Percentiles rank a stretch among this genome's conserved stretches.
phyloP scores from a whole-genome alignment of 2,797 vertebrate genomes.

The Dermochelys coriacea region DNA sequence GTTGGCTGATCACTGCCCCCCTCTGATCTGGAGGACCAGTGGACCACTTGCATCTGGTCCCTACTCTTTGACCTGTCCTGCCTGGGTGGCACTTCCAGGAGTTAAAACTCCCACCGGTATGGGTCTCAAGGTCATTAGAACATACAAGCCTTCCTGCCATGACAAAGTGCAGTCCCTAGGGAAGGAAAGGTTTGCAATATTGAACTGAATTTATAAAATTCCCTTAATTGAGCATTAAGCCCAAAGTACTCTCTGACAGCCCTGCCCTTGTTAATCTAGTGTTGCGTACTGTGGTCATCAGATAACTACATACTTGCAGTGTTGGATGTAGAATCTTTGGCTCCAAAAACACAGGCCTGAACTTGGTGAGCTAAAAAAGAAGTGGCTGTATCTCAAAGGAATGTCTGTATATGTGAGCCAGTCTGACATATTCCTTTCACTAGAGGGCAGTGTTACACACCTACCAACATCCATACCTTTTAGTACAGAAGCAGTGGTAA shows the following conservation, averaged over 20 bases:
- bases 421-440: conserved; percentile 64
- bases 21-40: background rate
- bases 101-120: no score
- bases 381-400: background rate
- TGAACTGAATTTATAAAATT: background rate
- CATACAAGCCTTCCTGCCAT: no score
- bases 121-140: no score
- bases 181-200: background rate
- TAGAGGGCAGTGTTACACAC: conserved; percentile 65
- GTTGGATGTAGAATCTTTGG: background rate
- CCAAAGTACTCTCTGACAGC: fast-evolving
- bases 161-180: no score
- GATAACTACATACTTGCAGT: background rate
- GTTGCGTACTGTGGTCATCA: background rate
- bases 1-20: background rate
- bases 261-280: background rate
- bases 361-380: background rate
- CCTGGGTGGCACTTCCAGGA: no score
- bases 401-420: background rate
- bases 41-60: background rate
- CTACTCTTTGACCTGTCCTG: no score
- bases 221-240: background rate
- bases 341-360: background rate
- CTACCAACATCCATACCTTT: background rate
- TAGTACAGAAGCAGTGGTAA: conserved; percentile 40